Conservation (phyloP, 2,113 vertebrate genomes). For the Nematolebias whitei region DNA sequence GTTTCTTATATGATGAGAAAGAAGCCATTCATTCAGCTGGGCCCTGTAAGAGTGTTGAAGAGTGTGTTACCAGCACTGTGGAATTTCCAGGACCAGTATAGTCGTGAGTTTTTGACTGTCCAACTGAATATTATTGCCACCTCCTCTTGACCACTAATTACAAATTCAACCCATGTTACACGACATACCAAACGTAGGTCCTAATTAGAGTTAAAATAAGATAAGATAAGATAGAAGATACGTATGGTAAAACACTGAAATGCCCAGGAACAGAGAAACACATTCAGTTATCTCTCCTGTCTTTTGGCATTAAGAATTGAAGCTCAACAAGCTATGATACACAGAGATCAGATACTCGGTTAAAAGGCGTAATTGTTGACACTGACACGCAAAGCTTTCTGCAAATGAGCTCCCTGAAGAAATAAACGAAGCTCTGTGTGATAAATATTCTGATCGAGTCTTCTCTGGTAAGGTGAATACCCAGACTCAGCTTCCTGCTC, state of each 20-base stretch:
- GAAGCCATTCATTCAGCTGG: too few relatives aligned
- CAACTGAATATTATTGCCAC: too few relatives aligned
- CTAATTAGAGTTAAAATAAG: constrained; percentile 62
- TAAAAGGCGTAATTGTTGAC: constrained; percentile 51
- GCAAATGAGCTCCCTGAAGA: constrained; percentile 55
- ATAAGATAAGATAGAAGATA: too few relatives aligned
- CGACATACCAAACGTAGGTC: constrained; percentile 41
- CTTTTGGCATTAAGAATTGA: constrained; percentile 40
- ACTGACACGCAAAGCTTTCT: constrained; percentile 36
- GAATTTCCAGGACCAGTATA: too few relatives aligned
- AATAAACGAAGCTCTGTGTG: constrained; percentile 29
- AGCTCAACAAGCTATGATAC: constrained; percentile 34
- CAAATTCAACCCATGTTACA: too few relatives aligned
- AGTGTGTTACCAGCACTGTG: too few relatives aligned
- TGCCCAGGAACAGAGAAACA: constrained; percentile 38
- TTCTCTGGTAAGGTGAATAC: constrained; percentile 44
- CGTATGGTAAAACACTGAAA: constrained; percentile 5
- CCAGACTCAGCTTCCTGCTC: constrained; percentile 49
- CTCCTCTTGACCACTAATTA: too few relatives aligned
- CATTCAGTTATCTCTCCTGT: constrained; percentile 40
- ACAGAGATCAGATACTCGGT: constrained; percentile 39
- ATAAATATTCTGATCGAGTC: constrained; percentile 52
- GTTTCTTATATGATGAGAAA: too few relatives aligned
- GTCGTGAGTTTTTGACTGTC: too few relatives aligned
- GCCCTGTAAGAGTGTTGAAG: too few relatives aligned